A percentile compares a stretch with the other conserved stretches of the same genome.
Evolutionary conservation across 2,113 vertebrate genomes (phyloP).

Genomic region (Sialia sialis): DNA sequence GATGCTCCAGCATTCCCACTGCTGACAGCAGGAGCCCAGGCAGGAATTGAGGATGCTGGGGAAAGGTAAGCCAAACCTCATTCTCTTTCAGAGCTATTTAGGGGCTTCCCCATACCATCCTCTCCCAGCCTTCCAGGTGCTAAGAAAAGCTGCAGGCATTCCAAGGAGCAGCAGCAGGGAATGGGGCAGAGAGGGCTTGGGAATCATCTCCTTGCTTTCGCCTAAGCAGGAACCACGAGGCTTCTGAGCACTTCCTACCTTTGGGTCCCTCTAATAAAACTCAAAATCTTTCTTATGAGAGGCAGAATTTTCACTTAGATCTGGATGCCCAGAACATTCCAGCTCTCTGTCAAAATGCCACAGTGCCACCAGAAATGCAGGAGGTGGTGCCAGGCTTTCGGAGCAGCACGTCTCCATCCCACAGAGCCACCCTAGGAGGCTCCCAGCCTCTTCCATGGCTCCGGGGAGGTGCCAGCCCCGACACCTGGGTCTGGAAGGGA

Average conservation of each 20-base stretch:
- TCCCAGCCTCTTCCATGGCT: neutral
- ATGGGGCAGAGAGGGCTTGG: neutral
- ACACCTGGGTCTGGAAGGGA: neutral
- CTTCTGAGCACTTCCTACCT: neutral
- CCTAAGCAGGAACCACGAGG: neutral
- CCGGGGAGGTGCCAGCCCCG: neutral
- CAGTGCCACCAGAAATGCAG: neutral
- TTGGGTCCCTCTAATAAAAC: neutral
- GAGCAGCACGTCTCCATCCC: neutral
- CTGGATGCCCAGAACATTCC: neutral
- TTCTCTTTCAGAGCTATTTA: neutral
- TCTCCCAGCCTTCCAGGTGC: fast-evolving
- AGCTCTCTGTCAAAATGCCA: neutral
- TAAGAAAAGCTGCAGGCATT: neutral
- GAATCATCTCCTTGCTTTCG: neutral
- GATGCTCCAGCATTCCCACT: neutral
- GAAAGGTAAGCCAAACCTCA: neutral
- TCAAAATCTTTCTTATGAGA: neutral
- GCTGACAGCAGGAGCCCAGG: neutral
- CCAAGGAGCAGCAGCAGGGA: neutral
- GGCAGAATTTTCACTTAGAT: neutral
- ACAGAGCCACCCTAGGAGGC: neutral
- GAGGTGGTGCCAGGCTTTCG: neutral
- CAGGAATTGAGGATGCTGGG: neutral
- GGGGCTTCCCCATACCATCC: neutral